Percentiles rank a stretch among this genome's conserved stretches.
phyloP scores from a whole-genome alignment of 1,140 invertebrate genomes.

The Venustaconcha ellipsiformis region DNA sequence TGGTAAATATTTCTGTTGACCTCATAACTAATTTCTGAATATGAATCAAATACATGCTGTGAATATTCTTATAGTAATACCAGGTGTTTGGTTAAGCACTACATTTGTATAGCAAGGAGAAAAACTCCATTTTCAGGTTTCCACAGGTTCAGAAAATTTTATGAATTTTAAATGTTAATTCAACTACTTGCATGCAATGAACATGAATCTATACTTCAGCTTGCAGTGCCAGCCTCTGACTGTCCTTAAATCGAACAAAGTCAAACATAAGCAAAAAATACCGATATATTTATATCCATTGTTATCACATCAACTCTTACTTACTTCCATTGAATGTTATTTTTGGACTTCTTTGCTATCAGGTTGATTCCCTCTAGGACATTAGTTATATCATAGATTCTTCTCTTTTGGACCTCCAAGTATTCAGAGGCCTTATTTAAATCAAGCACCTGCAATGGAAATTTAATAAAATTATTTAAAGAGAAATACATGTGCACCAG shows the following conservation, averaged over 20 bases:
- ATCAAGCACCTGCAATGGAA: conserved; percentile 57
- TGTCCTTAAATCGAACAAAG: not conserved
- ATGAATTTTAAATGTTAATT: not conserved
- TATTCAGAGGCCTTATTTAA: conserved; percentile 86
- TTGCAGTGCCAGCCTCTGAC: not conserved
- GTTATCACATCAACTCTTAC: conserved; percentile 22
- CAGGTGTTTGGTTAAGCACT: too few species aligned
- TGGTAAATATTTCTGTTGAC: too few species aligned
- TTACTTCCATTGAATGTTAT: conserved; percentile 84
- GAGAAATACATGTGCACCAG: not conserved
- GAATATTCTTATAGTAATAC: too few species aligned
- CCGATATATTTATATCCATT: too few species aligned
- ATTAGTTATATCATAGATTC: conserved; percentile 99
- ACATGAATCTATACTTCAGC: not conserved
- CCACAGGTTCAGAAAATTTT: too few species aligned
- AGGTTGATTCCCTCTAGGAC: conserved; percentile 99
- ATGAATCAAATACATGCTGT: too few species aligned
- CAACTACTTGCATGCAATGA: not conserved
- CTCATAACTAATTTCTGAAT: too few species aligned
- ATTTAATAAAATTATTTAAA: not conserved
- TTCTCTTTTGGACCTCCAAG: conserved; percentile 91
- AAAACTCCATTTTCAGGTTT: too few species aligned
- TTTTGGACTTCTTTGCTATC: conserved; percentile 98
- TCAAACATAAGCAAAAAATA: not conserved
- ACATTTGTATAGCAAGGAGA: too few species aligned